A percentile compares a stretch with the other conserved stretches of the same genome.
These are phyloP conservation scores for Phasia obesa DNA, from an alignment of 2,888 invertebrate genomes.

Conservation along the genomic window DNA sequence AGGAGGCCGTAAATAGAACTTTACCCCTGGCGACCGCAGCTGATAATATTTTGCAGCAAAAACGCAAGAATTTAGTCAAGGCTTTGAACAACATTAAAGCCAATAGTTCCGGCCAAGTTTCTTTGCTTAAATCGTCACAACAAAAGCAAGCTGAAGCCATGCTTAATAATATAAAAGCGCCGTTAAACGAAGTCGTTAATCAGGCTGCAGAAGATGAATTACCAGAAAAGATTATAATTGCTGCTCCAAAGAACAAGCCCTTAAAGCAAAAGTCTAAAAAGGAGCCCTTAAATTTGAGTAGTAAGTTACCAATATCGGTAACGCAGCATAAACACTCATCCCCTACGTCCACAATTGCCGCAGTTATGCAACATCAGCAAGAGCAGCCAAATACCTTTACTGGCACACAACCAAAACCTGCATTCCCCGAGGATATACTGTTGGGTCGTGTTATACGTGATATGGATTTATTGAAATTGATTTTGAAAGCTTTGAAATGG, in stretches of 20 bases:
- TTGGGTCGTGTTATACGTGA: constrained; percentile 81
- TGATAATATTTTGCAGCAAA: constrained; percentile 76
- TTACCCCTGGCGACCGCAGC: constrained; percentile 18
- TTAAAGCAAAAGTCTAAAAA: constrained; percentile 32
- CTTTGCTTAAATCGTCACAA: constrained; percentile 76
- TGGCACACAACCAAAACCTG: constrained; percentile 53
- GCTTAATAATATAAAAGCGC: constrained; percentile 26
- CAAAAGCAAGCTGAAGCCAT: constrained; percentile 28
- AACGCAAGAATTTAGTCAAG: constrained; percentile 78
- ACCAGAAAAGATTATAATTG: constrained; percentile 65
- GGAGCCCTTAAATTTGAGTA: constrained; percentile 54
- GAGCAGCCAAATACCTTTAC: neutral
- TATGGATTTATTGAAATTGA: constrained; percentile 80
- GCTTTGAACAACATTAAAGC: constrained; percentile 77
- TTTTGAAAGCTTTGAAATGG: constrained; percentile 82
- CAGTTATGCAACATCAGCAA: constrained; percentile 42
- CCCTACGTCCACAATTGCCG: constrained; percentile 36
- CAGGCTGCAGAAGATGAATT: constrained; percentile 55
- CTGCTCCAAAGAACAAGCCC: constrained; percentile 56
- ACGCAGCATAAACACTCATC: constrained; percentile 69
- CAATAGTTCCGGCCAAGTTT: constrained; percentile 77
- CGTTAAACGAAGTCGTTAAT: constrained; percentile 40
- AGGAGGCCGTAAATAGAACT: constrained; percentile 19
- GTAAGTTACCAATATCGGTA: constrained; percentile 1
- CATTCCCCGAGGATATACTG: constrained; percentile 78